Conservation (phyloP, 30 jellyfish, hydroid and myxozoan genomes). For the Aurelia sp. region DNA sequence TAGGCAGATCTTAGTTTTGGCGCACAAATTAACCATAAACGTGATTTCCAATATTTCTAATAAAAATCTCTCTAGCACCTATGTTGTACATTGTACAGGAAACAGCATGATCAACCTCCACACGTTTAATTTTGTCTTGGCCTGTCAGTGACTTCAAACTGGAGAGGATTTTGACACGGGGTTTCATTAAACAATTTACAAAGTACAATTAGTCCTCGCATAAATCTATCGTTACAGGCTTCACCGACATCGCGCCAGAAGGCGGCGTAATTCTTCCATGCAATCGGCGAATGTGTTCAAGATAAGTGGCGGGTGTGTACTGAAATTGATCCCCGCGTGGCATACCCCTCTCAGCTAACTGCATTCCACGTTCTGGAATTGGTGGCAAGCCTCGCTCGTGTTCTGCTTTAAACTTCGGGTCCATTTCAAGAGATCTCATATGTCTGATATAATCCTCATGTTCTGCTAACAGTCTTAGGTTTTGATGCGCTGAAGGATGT, state of each 20-base stretch:
- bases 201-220: conserved; percentile 58
- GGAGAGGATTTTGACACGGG: too few relatives aligned
- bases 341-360: conserved; percentile 47
- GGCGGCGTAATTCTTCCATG: conserved; percentile 69
- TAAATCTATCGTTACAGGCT: conserved; percentile 82
- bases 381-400: conserved; percentile 52
- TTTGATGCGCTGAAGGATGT: conserved; percentile 64
- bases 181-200: too few relatives aligned
- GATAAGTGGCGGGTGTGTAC: conserved; percentile 55
- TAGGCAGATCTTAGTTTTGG: too few relatives aligned
- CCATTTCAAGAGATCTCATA: conserved; percentile 59
- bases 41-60: too few relatives aligned
- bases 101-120: too few relatives aligned
- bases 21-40: too few relatives aligned
- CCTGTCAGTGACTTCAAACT: too few relatives aligned
- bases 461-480: conserved; percentile 69
- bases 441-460: conserved; percentile 77
- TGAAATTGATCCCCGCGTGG: conserved; percentile 54
- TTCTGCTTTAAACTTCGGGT: conserved; percentile 57
- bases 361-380: conserved; percentile 67
- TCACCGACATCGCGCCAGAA: conserved; percentile 41
- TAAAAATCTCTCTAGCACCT: too few relatives aligned
- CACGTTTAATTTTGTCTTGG: too few relatives aligned
- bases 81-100: too few relatives aligned
- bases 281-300: conserved; percentile 64